Evolutionary conservation across 2,113 vertebrate species (phyloP).

Genomic region (Thalassarche chlororhynchos): DNA sequence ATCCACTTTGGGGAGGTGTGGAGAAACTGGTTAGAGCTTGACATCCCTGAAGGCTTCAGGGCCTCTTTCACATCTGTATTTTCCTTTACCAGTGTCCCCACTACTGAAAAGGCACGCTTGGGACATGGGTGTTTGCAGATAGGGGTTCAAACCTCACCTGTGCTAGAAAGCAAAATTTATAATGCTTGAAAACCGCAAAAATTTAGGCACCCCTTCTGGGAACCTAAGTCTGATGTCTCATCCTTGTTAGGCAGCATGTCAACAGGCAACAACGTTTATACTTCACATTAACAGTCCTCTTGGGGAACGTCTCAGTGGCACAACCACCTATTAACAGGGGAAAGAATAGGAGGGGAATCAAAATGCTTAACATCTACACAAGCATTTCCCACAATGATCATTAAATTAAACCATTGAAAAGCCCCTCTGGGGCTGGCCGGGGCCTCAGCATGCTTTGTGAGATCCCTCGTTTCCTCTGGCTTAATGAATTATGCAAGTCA

Average conservation of each 20-base stretch:
- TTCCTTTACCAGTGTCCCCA: background rate
- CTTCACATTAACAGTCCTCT: background rate
- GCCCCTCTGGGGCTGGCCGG: background rate
- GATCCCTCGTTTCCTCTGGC: slow-evolving; percentile 10
- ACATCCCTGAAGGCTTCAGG: background rate
- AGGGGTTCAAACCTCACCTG: background rate
- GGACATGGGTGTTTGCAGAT: background rate
- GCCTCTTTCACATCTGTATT: background rate
- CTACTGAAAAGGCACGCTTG: background rate
- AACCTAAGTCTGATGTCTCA: background rate
- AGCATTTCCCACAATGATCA: background rate
- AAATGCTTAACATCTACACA: background rate
- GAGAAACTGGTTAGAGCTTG: background rate
- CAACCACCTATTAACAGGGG: slow-evolving; percentile 9
- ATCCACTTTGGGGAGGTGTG: background rate
- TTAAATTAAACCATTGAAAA: slow-evolving; percentile 17
- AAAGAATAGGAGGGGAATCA: slow-evolving; percentile 16
- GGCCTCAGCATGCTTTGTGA: background rate
- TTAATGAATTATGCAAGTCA: slow-evolving; percentile 54
- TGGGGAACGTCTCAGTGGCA: background rate
- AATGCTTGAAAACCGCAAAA: background rate
- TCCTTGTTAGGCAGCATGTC: background rate
- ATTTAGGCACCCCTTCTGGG: background rate
- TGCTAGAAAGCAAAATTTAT: background rate
- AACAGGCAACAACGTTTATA: background rate